Conservation (phyloP, 2,888 invertebrate genomes). For the Dryobotodes eremita region DNA sequence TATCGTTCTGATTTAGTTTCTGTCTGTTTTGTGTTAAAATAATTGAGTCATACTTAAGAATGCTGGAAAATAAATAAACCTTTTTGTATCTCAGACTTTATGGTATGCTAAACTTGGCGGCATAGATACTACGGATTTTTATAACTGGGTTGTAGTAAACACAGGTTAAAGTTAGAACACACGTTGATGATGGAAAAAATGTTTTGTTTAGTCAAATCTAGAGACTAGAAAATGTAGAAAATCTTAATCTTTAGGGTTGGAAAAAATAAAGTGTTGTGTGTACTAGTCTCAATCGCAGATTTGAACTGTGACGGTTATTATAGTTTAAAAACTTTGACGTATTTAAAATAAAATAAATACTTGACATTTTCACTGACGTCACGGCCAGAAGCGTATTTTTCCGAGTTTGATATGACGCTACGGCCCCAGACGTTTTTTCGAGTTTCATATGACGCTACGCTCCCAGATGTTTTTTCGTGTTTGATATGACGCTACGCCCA, state of each 20-base stretch:
- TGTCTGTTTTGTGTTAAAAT: slow-evolving; percentile 54
- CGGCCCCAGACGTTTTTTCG: background rate
- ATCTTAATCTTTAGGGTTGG: no score
- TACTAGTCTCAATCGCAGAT: background rate
- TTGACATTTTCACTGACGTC: no score
- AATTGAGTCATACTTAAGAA: slow-evolving; percentile 51
- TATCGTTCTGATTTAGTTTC: slow-evolving; percentile 32
- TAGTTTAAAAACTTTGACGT: no score
- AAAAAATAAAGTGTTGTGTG: background rate
- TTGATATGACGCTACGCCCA: background rate
- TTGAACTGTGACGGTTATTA: no score
- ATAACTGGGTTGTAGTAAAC: slow-evolving; percentile 40
- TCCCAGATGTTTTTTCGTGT: background rate
- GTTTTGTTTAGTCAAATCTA: background rate
- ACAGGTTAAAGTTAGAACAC: background rate
- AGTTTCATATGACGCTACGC: background rate
- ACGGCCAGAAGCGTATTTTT: no score
- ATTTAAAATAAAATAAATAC: no score
- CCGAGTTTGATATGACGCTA: background rate
- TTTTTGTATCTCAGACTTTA: slow-evolving; percentile 9
- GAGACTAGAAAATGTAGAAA: background rate
- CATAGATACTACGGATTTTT: slow-evolving; percentile 19
- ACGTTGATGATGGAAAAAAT: background rate
- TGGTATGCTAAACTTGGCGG: slow-evolving; percentile 1
- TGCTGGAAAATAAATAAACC: slow-evolving; percentile 45